Conservation (phyloP, 2,888 invertebrate species). For the Diadegma fenestrale region DNA sequence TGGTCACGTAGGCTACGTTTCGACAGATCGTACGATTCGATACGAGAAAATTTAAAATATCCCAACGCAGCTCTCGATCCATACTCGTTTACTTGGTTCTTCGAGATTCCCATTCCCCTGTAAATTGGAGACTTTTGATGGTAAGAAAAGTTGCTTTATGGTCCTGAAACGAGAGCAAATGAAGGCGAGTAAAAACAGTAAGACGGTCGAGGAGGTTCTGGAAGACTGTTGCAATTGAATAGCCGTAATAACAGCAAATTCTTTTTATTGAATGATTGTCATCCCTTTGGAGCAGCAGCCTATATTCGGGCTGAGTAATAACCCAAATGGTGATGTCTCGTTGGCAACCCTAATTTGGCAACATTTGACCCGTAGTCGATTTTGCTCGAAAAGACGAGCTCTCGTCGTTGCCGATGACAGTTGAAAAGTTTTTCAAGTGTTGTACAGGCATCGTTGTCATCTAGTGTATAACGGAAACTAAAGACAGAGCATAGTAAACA, state of each 20-base stretch:
- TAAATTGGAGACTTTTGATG: conserved; percentile 26
- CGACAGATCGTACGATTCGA: conserved; percentile 49
- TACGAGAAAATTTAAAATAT: conserved; percentile 50
- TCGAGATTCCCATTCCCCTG: neutral
- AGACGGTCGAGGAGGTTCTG: conserved; percentile 29
- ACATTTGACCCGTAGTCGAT: conserved; percentile 12
- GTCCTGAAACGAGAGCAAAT: neutral
- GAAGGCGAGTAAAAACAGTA: neutral
- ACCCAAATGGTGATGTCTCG: neutral
- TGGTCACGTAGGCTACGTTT: conserved; percentile 47
- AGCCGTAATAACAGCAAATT: conserved; percentile 31
- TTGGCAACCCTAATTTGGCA: conserved; percentile 16
- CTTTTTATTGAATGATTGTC: neutral
- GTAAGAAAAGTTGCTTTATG: conserved; percentile 35
- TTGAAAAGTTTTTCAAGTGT: conserved; percentile 18
- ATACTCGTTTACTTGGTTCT: conserved; percentile 1
- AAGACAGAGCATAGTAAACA: conserved; percentile 34
- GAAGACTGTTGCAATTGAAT: conserved; percentile 17
- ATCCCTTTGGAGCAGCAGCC: neutral
- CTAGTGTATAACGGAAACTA: conserved; percentile 1
- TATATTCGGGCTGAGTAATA: neutral
- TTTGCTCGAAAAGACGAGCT: neutral
- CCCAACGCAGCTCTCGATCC: conserved; percentile 9
- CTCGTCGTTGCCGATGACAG: neutral
- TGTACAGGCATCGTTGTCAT: neutral